Evolutionary conservation across 92 coral and sea anemone species (phyloP).

Genomic region (Siderastrea radians): DNA sequence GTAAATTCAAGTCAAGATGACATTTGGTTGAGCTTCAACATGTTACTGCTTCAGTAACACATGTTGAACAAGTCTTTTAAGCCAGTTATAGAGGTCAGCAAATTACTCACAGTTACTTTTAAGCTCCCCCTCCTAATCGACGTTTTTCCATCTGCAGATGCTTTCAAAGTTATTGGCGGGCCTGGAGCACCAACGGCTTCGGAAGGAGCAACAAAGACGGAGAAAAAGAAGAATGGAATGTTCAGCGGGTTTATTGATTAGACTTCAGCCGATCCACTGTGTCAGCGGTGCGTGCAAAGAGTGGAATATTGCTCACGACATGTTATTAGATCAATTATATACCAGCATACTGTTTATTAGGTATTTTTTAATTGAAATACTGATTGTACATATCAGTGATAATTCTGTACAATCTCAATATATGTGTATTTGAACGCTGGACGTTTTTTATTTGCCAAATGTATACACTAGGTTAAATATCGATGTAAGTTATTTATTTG

Average conservation of each 20-base stretch:
- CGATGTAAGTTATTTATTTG: background rate
- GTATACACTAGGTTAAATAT: background rate
- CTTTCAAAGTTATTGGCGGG: constrained; percentile 72
- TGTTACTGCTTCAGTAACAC: background rate
- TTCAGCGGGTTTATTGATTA: constrained; percentile 91
- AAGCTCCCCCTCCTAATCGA: background rate
- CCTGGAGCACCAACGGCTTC: constrained; percentile 75
- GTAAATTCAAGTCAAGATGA: too few relatives aligned
- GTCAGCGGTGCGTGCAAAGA: background rate
- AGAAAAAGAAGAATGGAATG: constrained; percentile 78
- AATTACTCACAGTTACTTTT: background rate
- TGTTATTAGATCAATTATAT: background rate
- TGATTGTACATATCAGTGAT: background rate
- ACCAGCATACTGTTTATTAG: background rate
- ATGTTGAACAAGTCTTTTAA: background rate
- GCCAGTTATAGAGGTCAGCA: background rate
- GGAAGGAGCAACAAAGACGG: constrained; percentile 64
- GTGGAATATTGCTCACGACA: background rate
- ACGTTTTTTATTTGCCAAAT: background rate
- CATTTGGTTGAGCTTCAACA: background rate
- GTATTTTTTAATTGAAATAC: background rate
- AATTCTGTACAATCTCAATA: background rate
- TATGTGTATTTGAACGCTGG: background rate
- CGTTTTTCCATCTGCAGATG: constrained; percentile 36
- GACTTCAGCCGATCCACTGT: background rate